Evolutionary conservation across 2,888 invertebrate species (phyloP).

Genomic region (Chaitophorus viminalis): DNA sequence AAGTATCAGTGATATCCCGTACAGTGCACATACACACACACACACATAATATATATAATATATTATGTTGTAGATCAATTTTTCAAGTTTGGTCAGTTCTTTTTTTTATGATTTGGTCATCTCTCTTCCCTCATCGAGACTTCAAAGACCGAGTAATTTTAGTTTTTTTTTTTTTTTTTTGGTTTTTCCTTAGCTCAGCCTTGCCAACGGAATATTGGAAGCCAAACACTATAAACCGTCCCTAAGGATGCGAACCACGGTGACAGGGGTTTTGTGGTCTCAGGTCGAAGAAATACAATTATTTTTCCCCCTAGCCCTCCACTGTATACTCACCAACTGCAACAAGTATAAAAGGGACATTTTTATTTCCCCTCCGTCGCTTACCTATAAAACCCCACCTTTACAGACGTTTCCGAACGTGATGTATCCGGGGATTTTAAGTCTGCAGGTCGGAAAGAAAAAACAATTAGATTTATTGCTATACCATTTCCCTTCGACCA

Average conservation of each 20-base stretch:
- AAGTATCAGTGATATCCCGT: neutral
- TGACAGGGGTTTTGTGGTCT: slow-evolving; percentile 55
- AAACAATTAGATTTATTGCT: slow-evolving; percentile 62
- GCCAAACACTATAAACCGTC: slow-evolving; percentile 59
- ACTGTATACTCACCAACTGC: slow-evolving; percentile 14
- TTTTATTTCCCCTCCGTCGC: slow-evolving; percentile 48
- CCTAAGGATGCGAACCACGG: slow-evolving; percentile 49
- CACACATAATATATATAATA: neutral
- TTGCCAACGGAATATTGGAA: slow-evolving; percentile 17
- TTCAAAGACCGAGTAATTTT: slow-evolving; percentile 45
- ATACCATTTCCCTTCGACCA: slow-evolving; percentile 44
- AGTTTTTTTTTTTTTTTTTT: slow-evolving; percentile 2
- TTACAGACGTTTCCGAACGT: slow-evolving; percentile 45
- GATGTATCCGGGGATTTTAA: slow-evolving; percentile 52
- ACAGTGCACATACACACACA: neutral
- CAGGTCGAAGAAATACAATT: slow-evolving; percentile 61
- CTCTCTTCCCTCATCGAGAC: slow-evolving; percentile 3
- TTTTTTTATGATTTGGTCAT: slow-evolving; percentile 24
- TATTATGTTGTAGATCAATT: neutral
- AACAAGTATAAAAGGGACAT: slow-evolving; percentile 60
- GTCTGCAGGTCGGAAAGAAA: slow-evolving; percentile 45
- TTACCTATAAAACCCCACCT: slow-evolving; percentile 40
- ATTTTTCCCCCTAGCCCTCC: slow-evolving; percentile 19
- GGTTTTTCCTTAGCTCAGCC: neutral
- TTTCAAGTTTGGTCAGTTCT: slow-evolving; percentile 5